Conservation (phyloP, 2,888 invertebrate species). For the Abrostola tripartita region DNA sequence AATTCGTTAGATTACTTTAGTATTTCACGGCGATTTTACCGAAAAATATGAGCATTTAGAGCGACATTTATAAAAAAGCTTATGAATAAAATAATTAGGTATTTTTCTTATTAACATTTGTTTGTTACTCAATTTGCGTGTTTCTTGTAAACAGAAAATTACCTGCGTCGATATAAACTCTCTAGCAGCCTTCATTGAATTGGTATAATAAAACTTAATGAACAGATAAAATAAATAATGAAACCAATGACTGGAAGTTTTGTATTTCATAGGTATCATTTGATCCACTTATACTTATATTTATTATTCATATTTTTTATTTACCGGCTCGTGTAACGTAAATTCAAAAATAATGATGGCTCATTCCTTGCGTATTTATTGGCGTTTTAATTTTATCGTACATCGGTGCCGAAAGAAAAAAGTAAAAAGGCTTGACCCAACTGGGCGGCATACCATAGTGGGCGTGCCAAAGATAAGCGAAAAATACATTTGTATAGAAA, state of each 20-base stretch:
- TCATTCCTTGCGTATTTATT: conserved; percentile 54
- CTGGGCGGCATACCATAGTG: conserved; percentile 47
- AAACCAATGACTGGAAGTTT: conserved; percentile 9
- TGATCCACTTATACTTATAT: conserved; percentile 17
- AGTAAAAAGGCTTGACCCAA: conserved; percentile 51
- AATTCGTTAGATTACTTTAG: conserved; percentile 36
- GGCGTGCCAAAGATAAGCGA: conserved; percentile 61
- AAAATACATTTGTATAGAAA: conserved; percentile 45
- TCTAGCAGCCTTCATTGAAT: background rate
- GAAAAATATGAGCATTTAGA: conserved; percentile 28
- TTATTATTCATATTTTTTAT: conserved; percentile 36
- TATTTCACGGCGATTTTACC: conserved; percentile 18
- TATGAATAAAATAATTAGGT: conserved; percentile 16
- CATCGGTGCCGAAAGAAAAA: conserved; percentile 57
- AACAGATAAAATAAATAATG: conserved; percentile 14
- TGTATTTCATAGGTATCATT: conserved; percentile 19
- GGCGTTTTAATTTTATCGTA: conserved; percentile 61
- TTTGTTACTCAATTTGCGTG: background rate
- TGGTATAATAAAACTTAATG: background rate
- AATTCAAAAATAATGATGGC: conserved; percentile 67
- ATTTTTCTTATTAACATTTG: conserved; percentile 4
- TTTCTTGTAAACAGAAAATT: conserved; percentile 3
- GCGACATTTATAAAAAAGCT: conserved; percentile 15
- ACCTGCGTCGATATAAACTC: background rate
- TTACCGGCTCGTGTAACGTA: conserved; percentile 47